Base-by-base conservation (phyloP, 2,113 vertebrate species). In the Pomatostomus ruficeps region DNA sequence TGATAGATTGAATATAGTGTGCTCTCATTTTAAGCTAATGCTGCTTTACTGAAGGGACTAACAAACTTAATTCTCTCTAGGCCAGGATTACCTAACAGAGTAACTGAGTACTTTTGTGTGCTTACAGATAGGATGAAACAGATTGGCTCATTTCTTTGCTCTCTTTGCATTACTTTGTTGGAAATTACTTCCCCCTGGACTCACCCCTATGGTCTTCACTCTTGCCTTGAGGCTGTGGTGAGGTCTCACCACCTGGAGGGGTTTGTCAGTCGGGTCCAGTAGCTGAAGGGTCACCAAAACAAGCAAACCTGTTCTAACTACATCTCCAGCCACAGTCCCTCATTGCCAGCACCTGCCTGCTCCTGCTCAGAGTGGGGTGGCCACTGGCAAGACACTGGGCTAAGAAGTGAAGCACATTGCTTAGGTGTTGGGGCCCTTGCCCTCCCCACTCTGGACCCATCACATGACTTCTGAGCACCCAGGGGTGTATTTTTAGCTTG, bases 21-120 rank as follows among this genome's bases (percentile, higher is more conserved):
- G 2, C 62, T 95, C 88, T 88, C 62, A 45, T 79, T 95, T 91
- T 85, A 85, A 85, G 74, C 71, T 93, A 89, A 94, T 76, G 81
- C 81, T 89, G 58, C 87, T 89, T 95, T 86, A 82, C 58, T 54
- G 61, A 78, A 91, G 29, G 57, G 58, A 24, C 81, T 92, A 95
- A 91, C 71, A 95, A 96, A 85, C 24, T 82, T 92, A 95, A 93
- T 95, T 93, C 84, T 83, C 46, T 54, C 49, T 71, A 70, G 81
- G 46, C 16, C 51, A 90, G 94, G 88, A 95, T 95, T 96, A 93
- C 70, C 84, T 89, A 61, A 31, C 36, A 49, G 31, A 80, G 15
- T 85, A 71, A 84, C 52, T 55, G 80, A 92, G 57, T 67, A 33
- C 72, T 93, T 92, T 57, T 54, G 25, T 77, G 25, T 55, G n/a